These are phyloP conservation scores for Lordiphosa mommai DNA, from an alignment of 1,140 invertebrate genomes.

Conservation along the genomic window DNA sequence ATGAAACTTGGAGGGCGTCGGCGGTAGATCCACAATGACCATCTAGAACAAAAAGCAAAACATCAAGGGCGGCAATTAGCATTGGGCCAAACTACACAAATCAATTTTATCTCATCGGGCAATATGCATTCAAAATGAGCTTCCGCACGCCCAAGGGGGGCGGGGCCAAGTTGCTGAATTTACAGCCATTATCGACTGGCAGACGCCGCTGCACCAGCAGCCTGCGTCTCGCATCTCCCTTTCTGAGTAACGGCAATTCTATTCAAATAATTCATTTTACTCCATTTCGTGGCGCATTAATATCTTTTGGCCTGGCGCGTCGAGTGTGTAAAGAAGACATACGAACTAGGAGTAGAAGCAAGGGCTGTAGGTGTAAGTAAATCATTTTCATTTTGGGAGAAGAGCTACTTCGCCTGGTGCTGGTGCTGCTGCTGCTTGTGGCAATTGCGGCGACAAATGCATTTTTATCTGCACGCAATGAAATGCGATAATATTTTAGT, in stretches of 20 bases:
- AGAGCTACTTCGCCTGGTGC: not conserved
- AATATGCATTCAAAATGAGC: constrained; percentile 64
- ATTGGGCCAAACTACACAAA: constrained; percentile 58
- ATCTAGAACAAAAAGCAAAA: constrained; percentile 78
- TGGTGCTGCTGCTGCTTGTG: constrained; percentile 47
- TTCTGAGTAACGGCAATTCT: constrained; percentile 65
- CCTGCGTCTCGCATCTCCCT: not conserved
- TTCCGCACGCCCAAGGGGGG: constrained; percentile 4
- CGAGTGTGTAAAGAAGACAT: constrained; percentile 76
- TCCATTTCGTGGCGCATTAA: constrained; percentile 77
- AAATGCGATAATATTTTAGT: constrained; percentile 79
- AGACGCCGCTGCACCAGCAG: constrained; percentile 27
- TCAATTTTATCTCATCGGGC: constrained; percentile 75
- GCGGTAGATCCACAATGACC: constrained; percentile 88
- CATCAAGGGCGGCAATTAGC: constrained; percentile 47
- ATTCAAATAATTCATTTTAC: constrained; percentile 79
- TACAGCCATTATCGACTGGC: constrained; percentile 73
- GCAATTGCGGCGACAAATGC: constrained; percentile 76
- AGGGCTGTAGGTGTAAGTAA: constrained; percentile 64
- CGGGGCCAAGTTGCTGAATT: constrained; percentile 53
- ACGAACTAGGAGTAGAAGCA: constrained; percentile 42
- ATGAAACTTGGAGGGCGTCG: constrained; percentile 95
- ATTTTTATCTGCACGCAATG: constrained; percentile 78
- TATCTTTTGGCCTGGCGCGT: constrained; percentile 58
- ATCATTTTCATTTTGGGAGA: constrained; percentile 48